These are phyloP conservation scores for Xenotilapia caudafasciata DNA, from an alignment of 2,113 vertebrate species.

Conservation along the genomic window DNA sequence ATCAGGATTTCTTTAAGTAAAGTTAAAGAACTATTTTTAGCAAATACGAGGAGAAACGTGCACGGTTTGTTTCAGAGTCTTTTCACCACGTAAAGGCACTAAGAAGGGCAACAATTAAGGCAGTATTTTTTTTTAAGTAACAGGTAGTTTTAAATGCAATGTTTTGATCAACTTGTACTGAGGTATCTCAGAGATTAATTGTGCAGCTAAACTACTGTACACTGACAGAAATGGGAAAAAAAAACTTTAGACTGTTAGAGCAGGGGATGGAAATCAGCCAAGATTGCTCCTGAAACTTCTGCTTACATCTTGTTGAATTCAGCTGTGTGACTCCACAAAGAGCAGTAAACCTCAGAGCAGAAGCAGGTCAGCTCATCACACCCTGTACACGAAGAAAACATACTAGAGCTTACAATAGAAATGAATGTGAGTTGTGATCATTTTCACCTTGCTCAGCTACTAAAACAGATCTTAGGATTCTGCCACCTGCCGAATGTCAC, in stretches of 20 bases:
- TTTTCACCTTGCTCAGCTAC: neutral
- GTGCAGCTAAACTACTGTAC: neutral
- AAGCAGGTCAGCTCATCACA: neutral
- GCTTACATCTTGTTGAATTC: neutral
- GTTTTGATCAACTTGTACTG: neutral
- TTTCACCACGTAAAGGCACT: neutral
- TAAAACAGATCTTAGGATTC: neutral
- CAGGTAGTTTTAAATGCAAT: neutral
- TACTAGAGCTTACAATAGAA: neutral
- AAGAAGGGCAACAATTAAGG: neutral
- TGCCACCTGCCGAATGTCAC: neutral
- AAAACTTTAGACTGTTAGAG: neutral
- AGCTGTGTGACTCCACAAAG: neutral
- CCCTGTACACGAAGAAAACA: neutral
- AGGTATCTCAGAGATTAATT: neutral
- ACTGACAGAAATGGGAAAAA: neutral
- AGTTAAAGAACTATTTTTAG: neutral
- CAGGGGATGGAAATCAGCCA: neutral
- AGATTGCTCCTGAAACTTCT: neutral
- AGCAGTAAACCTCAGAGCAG: neutral
- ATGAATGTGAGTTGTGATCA: neutral
- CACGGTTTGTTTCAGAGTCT: neutral
- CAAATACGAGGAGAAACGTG: neutral
- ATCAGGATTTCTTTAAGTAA: neutral
- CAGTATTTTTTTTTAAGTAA: neutral